Evolutionary conservation across 2,113 vertebrate genomes (phyloP), one percentile per base, ranked within the genome.

Genomic region (Urocynchramus pylzowi): DNA sequence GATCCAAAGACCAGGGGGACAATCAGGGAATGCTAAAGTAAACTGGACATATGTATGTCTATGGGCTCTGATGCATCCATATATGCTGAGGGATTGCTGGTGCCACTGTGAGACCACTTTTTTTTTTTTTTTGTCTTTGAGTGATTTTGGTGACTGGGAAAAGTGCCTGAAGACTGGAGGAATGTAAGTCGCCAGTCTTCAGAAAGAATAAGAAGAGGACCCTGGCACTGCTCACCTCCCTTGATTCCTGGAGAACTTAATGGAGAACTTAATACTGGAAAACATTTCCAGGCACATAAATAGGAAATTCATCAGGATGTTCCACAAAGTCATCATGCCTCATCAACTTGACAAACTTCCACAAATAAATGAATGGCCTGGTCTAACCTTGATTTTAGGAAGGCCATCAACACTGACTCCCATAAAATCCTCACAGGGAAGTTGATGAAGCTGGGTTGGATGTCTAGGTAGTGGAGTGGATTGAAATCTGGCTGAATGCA

Each of bases 31-130:
- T 68, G 35, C 7, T 61, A 33, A 41, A 60, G 16, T 53, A 67
- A 71, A 60, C 6, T 9, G 4, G 44, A 24, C 4, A 42, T 8
- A 31, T 0, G 0, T 3, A 28, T 8, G 3, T 64, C 44, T 37
- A 9, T 2, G 12, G 27, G 16, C 19, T 13, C 45, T 59, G 22
- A 60, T 24, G 13, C 5, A 39, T 13, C 19, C 28, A 10, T 22
- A 67, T n/a, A 12, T 45, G 33, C 17, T 68, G 21, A 68, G 33
- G 9, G 12, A 45, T 17, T 7, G 31, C 22, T 63, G 17, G 12
- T 63, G 33, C 53, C 23, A 26, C n/a, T 30, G n/a, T 45, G 9
- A 56, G 30, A 37, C 20, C 11, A 31, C 17, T 50, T 17, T 21
- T 56, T 30, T 8, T 50, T 17, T 21, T 56, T 30, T 8, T n/a